Evolutionary conservation across 2,113 vertebrate species (phyloP), one percentile per base, ranked within the genome.

Genomic region (Campylomormyrus tamandua): DNA sequence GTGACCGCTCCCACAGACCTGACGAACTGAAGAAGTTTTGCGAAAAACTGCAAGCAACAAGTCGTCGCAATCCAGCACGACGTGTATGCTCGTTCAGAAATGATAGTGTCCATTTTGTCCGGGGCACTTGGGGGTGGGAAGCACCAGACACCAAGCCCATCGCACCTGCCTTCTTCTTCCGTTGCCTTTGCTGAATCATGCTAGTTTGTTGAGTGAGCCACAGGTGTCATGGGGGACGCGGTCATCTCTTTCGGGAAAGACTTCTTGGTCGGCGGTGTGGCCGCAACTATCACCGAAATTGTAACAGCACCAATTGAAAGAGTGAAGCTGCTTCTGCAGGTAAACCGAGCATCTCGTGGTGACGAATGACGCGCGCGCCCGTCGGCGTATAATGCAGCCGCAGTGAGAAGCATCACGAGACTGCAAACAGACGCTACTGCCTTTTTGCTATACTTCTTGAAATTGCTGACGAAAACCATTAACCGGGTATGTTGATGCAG

Each of bases 241-340:
- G 94, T 96, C 70, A 88, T 96, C 89, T 96, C 96, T 90, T 97
- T 97, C 92, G 92, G 93, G 89, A 97, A 97, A 94, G 96, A 97
- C 94, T 97, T 97, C 90, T 89, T 97, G 84, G 96, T 96, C 3
- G 97, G 96, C 80, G 96, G 97, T 42, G 93, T 97, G 15, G 96
- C 97, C 0, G 96, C 96, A 0, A 96, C 97, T 35, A 96, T 97
- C 92, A 97, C 96, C 91, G 96, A 97, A 93, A 97, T 96, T 0
- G 96, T 95, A 1, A 96, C 97, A 45, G 96, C 96, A 0, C 96
- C 97, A 11, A 97, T 97, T 56, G 96, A 97, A 92, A 94, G 96
- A 52, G 96, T 97, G 89, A 97, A 97, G 93, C 95, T 97, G 83
- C 92, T 97, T 90, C 95, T 97, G 21, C 97, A 97, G 96, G 96